Percentiles rank a stretch among this genome's conserved stretches.
These are phyloP conservation scores for Antheraea pernyi DNA, from an alignment of 1,140 invertebrate species.

Conservation along the genomic window DNA sequence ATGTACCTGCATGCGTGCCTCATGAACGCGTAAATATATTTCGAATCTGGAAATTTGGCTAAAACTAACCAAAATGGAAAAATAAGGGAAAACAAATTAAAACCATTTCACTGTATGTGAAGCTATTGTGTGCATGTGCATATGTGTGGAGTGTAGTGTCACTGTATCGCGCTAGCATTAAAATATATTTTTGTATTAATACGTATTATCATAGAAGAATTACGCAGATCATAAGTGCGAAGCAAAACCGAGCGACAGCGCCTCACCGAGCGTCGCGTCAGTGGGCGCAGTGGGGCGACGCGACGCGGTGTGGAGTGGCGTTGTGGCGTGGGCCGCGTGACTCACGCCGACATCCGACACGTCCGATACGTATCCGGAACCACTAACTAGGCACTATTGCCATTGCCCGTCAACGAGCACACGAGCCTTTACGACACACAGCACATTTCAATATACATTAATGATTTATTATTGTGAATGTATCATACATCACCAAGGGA, in stretches of 20 bases:
- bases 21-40: too few relatives aligned
- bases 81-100: too few relatives aligned
- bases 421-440: conserved; percentile 62
- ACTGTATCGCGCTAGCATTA: too few relatives aligned
- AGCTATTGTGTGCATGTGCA: too few relatives aligned
- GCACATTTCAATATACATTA: conserved; percentile 57
- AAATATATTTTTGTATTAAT: too few relatives aligned
- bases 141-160: too few relatives aligned
- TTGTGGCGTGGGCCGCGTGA: conserved; percentile 64
- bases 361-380: conserved; percentile 77
- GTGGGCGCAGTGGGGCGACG: conserved; percentile 1
- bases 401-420: conserved; percentile 52
- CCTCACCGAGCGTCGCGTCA: not conserved
- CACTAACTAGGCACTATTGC: conserved; percentile 69
- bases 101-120: too few relatives aligned
- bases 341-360: conserved; percentile 76
- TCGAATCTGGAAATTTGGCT: too few relatives aligned
- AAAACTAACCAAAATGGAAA: too few relatives aligned
- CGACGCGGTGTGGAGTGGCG: conserved; percentile 47
- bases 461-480: conserved; percentile 20
- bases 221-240: not conserved
- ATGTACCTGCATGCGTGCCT: too few relatives aligned
- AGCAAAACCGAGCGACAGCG: not conserved
- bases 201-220: not conserved
- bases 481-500: not conserved